Evolutionary conservation across 2,797 vertebrate genomes (phyloP), one percentile per base, ranked within the genome.

Genomic region (Ctenopoma multispine): DNA sequence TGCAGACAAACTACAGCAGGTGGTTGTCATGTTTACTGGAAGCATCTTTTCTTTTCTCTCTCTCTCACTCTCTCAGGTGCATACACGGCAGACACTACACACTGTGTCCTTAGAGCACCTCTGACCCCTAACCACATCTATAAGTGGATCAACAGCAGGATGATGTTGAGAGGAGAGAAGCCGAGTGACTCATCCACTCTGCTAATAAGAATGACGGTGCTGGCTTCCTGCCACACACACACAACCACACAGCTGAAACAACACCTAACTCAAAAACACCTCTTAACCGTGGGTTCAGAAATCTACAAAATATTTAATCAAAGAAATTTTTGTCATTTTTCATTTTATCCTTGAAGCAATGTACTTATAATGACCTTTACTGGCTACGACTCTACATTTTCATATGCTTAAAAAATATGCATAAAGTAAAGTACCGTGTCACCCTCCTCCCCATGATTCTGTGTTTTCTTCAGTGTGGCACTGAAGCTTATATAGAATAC

Each of bases 141-240:
- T 79, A 73, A 85, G 64, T 50, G 58, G 68, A 72, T 71, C 31
- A 72, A 77, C 72, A 73, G 61, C 60, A 18, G 72, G 60, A 69
- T 60, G 74, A 67, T 61, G 79, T 51, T 38, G 65, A 67, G 69
- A 20, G 61, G 40, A 63, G 67, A 43, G 56, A 51, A 67, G 65
- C 56, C 0, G 29, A 63, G 77, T 86, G 87, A 92, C 75, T 91
- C 88, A 89, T 75, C 82, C 69, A 70, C 71, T 70, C 54, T 31
- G 59, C 86, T 87, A 82, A 85, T 78, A 79, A 79, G 72, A 87
- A 27, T 73, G 80, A 87, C 70, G 73, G 58, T 2, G 53, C 71
- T 72, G 74, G 81, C 77, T 79, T 62, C 57, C 55, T 74, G 79
- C 76, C 72, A 80, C 64, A 41, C 23, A 56, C 62, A 57, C 51